Conservation (phyloP, 2,113 vertebrate genomes). For the Macheiramphus alcinus region DNA sequence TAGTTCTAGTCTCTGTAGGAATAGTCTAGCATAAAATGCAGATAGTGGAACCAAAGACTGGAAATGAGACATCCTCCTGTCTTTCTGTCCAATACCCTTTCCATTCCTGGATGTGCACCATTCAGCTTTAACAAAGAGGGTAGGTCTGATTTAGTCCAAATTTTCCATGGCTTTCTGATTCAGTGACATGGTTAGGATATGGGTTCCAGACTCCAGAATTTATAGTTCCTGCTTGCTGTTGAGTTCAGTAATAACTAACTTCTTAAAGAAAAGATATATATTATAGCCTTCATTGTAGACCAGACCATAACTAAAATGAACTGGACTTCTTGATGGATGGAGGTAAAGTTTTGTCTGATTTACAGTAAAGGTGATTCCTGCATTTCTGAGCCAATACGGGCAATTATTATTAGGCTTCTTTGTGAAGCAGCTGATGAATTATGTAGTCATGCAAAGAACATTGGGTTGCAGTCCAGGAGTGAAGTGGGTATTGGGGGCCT, state of each 20-base stretch:
- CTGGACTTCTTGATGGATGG: neutral
- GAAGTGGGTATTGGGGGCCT: neutral
- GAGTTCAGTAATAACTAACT: neutral
- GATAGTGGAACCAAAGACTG: neutral
- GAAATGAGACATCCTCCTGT: neutral
- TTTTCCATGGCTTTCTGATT: neutral
- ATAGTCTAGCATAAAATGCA: neutral
- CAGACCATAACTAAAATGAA: neutral
- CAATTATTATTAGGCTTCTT: neutral
- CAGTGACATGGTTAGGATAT: neutral
- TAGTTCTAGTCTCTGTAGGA: neutral
- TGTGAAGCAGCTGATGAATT: neutral
- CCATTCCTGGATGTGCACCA: neutral
- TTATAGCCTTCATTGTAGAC: neutral
- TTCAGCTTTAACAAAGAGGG: neutral
- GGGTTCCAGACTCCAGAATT: neutral
- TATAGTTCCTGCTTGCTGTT: neutral
- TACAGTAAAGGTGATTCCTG: neutral
- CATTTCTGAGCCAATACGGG: neutral
- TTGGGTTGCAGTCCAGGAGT: neutral
- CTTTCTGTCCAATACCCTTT: neutral
- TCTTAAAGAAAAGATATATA: neutral
- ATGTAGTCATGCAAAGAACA: neutral
- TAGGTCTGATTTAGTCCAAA: neutral
- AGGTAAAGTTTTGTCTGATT: neutral